phyloP scores from a whole-genome alignment of 2,797 vertebrate genomes.

The Silurus lanzhouensis region DNA sequence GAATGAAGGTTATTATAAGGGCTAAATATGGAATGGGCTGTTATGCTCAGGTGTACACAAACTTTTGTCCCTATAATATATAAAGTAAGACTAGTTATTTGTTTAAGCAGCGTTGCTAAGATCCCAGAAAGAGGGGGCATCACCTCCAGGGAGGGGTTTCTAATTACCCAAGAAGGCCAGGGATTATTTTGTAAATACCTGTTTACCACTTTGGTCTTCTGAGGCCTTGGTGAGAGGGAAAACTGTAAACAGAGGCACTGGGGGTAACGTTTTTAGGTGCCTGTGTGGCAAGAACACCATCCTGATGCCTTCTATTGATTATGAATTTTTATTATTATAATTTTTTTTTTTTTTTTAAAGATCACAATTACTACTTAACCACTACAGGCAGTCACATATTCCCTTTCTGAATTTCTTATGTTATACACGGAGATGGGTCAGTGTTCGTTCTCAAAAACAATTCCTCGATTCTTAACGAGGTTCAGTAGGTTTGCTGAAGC shows the following conservation, averaged over 20 bases:
- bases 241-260: conserved; percentile 52
- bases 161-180: conserved; percentile 75
- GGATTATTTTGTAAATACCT: conserved; percentile 84
- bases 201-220: conserved; percentile 69
- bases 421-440: background rate
- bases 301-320: background rate
- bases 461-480: background rate
- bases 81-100: background rate
- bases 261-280: conserved; percentile 23
- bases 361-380: background rate
- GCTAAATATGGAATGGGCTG: no score
- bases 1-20: no score
- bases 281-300: background rate
- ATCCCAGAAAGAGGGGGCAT: conserved; percentile 59
- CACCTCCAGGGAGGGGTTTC: conserved; percentile 63
- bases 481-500: background rate
- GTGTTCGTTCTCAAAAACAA: background rate
- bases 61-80: no score
- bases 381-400: background rate
- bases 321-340: background rate
- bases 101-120: conserved; percentile 52
- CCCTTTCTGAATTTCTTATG: no score
- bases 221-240: conserved; percentile 41
- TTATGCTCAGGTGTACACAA: no score
- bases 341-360: background rate